Evolutionary conservation across 1,140 invertebrate species (phyloP), one percentile per base, ranked within the genome.

Genomic region (Zaprionus inermis): DNA sequence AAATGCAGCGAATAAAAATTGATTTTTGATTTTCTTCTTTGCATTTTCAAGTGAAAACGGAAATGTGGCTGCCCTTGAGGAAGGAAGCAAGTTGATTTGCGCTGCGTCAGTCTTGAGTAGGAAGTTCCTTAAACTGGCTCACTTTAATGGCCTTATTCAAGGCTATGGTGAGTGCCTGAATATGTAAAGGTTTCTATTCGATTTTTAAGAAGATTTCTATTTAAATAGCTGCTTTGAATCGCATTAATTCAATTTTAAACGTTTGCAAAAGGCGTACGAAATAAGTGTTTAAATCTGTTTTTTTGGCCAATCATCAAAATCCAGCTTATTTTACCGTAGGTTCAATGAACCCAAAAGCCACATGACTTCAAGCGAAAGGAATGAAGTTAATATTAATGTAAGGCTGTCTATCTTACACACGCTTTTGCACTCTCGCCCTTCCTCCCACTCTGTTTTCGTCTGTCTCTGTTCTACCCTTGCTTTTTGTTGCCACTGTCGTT

Each of bases 21-120:
- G 44, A 11, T 11, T 14, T 5, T 49, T 63, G 54, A 54, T 34
- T 36, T 54, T 58, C 52, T 38, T 81, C n/a, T 71, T 66, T 55
- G 51, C 38, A 56, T 46, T 54, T 52, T 46, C 16, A 59, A 36
- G 24, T 30, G 67, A 58, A 82, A 78, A 66, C 71, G 76, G 76
- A 83, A 82, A 83, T 83, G 64, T 76, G 18, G 46, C 24, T 60
- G 65, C 30, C 65, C 71, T 73, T 56, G 36, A 38, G 9, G 14
- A 5, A 5, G 1, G 28, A 59, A 68, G 1, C 18, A 59, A 67
- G 44, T 58, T 44, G 34, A 46, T 46, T 46, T 18, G 44, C 18
- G 44, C 44, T 20, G 44, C 44, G 18, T 10, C 18, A 49, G 44
- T 10, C 44, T 49, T 49, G 18, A 49, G 11, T 22, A 10, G 10